Base-by-base conservation (phyloP, 2,888 invertebrate species). In the Apamea anceps region DNA sequence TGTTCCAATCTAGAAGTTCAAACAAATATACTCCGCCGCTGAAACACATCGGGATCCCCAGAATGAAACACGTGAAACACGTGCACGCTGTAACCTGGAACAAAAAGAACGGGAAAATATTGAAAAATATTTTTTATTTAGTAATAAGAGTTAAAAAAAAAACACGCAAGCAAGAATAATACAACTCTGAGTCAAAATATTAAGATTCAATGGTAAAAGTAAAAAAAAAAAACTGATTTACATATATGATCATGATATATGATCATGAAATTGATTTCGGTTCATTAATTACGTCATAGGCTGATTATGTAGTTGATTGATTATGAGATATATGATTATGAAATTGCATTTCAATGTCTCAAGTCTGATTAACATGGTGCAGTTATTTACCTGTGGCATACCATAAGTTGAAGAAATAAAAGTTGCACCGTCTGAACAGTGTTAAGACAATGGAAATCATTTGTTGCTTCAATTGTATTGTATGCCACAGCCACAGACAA, bases 21-120 rank as follows among this genome's bases (percentile, higher is more conserved):
- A 98, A 98, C 86, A 98, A 94, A 91, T 98, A 98, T 78, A 98
- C 97, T 21, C 98, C 98, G 8, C 98, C 98, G 88, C 98, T 97
- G 92, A 98, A 98, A 92, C 98, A 98, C 98, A 98, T 98, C 51
- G 98, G 98, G 62, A 98, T 91, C 0, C 98, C 98, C 67, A 98
- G 95, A 21, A 98, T 86, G 94, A 98, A 98, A 90, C 98, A 98
- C 1, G 94, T 88, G 66, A 97, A 90, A 93, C 98, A 98, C n/a
- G 98, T 98, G 42, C 94, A 95, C 0, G 97, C 96, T 7, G 98
- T 98, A 48, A 98, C 98, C 96, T 97, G 93, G 0, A 92, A 93
- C 45, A 73, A 81, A 13, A 51, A 0, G 32, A 32, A 32, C 32
- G n/a, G n/a, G n/a, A 32, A 1, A 1, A 32, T 32, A 32, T 32